These are phyloP conservation scores for Calameuta pallipes DNA, from an alignment of 2,888 invertebrate species.

Conservation along the genomic window DNA sequence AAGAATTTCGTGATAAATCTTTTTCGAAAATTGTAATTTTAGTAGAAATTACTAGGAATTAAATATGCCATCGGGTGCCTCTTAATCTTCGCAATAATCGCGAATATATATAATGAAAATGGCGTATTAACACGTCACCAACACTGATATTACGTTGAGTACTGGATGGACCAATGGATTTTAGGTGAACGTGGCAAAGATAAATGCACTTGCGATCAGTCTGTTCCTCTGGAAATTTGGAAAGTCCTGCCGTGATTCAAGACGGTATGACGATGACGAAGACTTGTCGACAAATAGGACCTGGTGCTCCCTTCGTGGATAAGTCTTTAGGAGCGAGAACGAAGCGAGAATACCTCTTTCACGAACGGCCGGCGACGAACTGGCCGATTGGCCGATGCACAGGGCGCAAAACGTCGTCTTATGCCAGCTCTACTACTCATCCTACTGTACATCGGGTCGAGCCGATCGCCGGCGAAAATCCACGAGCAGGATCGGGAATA, in stretches of 20 bases:
- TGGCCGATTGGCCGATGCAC: slow-evolving; percentile 58
- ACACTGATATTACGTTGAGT: slow-evolving; percentile 23
- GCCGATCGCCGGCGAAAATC: slow-evolving; percentile 44
- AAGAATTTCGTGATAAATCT: neutral
- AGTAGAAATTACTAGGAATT: neutral
- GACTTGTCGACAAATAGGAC: neutral
- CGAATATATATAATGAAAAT: slow-evolving; percentile 34
- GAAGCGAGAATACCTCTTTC: slow-evolving; percentile 46
- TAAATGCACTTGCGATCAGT: neutral
- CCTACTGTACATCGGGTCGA: slow-evolving; percentile 38
- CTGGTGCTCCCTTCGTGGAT: neutral
- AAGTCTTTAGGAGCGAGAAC: slow-evolving; percentile 3
- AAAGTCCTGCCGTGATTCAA: slow-evolving; percentile 24
- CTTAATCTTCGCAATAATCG: neutral
- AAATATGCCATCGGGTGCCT: neutral
- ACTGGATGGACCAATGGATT: neutral
- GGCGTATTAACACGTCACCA: slow-evolving; percentile 56
- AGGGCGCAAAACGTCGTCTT: slow-evolving; percentile 35
- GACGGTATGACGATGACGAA: neutral
- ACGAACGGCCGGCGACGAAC: slow-evolving; percentile 63
- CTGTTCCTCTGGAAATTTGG: slow-evolving; percentile 15
- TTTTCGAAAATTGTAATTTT: neutral
- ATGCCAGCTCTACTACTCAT: slow-evolving; percentile 43
- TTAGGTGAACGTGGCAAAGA: neutral
- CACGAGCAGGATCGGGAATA: slow-evolving; percentile 47